These are phyloP conservation scores for Tychaedon coryphoeus DNA, from an alignment of 2,113 vertebrate species.

Conservation along the genomic window DNA sequence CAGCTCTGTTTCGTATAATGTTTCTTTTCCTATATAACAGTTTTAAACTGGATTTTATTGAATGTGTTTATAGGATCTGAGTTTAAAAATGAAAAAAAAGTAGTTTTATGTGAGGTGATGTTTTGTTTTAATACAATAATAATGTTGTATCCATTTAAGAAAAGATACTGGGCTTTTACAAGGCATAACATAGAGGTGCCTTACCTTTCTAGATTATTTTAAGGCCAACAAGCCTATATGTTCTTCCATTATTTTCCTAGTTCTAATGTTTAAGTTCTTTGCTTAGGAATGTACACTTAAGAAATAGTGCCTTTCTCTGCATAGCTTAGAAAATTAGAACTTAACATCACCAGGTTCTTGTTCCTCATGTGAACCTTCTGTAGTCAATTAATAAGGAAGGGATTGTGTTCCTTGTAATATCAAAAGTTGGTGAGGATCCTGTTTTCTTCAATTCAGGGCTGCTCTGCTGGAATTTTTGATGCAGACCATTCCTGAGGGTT, in stretches of 20 bases:
- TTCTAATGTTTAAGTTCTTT: not conserved
- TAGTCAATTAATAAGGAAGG: not conserved
- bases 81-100: not conserved
- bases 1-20: fast-evolving
- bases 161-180: not conserved
- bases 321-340: not conserved
- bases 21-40: not conserved
- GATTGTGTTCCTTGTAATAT: not conserved
- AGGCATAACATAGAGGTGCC: not conserved
- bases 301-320: not conserved
- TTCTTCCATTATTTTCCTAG: not conserved
- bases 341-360: not conserved
- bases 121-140: not conserved
- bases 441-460: not conserved
- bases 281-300: not conserved
- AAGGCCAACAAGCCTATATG: not conserved
- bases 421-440: not conserved
- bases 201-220: not conserved
- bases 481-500: not conserved
- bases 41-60: not conserved
- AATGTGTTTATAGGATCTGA: not conserved
- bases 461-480: not conserved
- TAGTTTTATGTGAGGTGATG: not conserved
- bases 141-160: not conserved
- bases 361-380: not conserved